A percentile compares a stretch with the other conserved stretches of the same genome.
Evolutionary conservation across 2,797 vertebrate genomes (phyloP).

Genomic region (Halcyon smyrnensis): DNA sequence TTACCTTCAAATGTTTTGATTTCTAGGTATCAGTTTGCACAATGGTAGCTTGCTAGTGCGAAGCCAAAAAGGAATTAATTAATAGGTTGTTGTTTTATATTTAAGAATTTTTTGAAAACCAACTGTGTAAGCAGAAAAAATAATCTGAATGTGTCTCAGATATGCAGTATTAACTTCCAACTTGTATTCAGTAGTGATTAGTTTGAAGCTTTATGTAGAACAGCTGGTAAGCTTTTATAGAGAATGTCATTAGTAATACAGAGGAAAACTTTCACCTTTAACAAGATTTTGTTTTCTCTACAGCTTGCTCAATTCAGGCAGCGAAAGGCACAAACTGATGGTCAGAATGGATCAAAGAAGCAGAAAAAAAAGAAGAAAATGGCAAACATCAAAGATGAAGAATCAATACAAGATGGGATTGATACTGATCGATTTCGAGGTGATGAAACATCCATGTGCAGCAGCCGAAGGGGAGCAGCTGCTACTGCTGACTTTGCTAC

Average conservation of each 20-base stretch:
- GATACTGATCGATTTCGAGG: slow-evolving; percentile 70
- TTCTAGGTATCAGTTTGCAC: not conserved
- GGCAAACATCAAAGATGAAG: slow-evolving; percentile 78
- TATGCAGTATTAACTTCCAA: not conserved
- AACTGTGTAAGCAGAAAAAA: not conserved
- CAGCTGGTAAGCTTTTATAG: not conserved
- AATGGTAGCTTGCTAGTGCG: not conserved
- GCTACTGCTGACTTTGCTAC: slow-evolving; percentile 81
- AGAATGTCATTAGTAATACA: slow-evolving; percentile 25
- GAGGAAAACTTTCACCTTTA: slow-evolving; percentile 60
- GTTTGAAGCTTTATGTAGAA: not conserved
- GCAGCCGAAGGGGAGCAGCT: slow-evolving; percentile 68
- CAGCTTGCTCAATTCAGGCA: slow-evolving; percentile 95
- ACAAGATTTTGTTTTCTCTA: slow-evolving; percentile 50
- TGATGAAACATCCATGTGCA: slow-evolving; percentile 74
- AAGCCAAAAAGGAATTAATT: not conserved
- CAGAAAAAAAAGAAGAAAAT: slow-evolving; percentile 91
- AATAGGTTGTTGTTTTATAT: not conserved
- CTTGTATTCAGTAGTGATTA: not conserved
- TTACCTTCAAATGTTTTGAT: not conserved
- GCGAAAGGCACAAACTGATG: slow-evolving; percentile 88
- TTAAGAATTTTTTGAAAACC: not conserved
- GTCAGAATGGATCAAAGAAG: slow-evolving; percentile 86
- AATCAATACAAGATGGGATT: slow-evolving; percentile 66
- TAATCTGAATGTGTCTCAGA: not conserved